Conservation (phyloP, 2,797 vertebrate species). For the Melanotaenia maccullochi region DNA sequence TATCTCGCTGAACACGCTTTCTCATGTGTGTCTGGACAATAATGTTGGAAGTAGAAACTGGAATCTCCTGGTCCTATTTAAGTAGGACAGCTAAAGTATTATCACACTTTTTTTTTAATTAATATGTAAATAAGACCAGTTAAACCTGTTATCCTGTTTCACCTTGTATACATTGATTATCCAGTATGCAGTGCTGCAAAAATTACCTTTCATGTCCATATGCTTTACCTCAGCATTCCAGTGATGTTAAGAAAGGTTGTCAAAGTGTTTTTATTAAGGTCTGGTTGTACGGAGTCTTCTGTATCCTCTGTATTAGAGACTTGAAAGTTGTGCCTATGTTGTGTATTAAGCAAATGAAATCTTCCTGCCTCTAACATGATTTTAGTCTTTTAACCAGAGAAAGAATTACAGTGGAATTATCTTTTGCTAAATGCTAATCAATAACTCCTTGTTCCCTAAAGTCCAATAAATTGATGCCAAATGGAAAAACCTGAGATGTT, state of each 20-base stretch:
- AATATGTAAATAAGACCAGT: slow-evolving; percentile 75
- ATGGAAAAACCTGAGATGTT: slow-evolving; percentile 37
- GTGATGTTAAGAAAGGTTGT: slow-evolving; percentile 68
- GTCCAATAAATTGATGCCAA: slow-evolving; percentile 82
- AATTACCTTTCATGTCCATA: slow-evolving; percentile 54
- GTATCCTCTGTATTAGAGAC: slow-evolving; percentile 73
- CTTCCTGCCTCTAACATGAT: slow-evolving; percentile 75
- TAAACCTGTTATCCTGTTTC: slow-evolving; percentile 50
- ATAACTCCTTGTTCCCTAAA: slow-evolving; percentile 67
- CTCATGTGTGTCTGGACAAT: slow-evolving; percentile 43
- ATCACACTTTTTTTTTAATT: slow-evolving; percentile 20
- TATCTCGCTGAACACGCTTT: slow-evolving; percentile 54
- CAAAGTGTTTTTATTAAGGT: slow-evolving; percentile 68
- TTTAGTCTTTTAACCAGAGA: slow-evolving; percentile 78
- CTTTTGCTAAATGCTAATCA: slow-evolving; percentile 79
- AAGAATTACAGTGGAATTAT: slow-evolving; percentile 72
- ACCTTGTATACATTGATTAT: slow-evolving; percentile 58
- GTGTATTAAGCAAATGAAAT: slow-evolving; percentile 75
- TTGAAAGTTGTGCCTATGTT: slow-evolving; percentile 76
- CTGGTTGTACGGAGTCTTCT: slow-evolving; percentile 66
- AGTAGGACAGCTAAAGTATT: slow-evolving; percentile 56
- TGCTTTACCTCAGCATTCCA: slow-evolving; percentile 78
- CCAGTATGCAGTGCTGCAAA: slow-evolving; percentile 57
- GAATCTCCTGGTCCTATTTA: slow-evolving; percentile 42
- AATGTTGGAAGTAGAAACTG: slow-evolving; percentile 42